Conservation (phyloP, 2,797 vertebrate species). For the Emys orbicularis region DNA sequence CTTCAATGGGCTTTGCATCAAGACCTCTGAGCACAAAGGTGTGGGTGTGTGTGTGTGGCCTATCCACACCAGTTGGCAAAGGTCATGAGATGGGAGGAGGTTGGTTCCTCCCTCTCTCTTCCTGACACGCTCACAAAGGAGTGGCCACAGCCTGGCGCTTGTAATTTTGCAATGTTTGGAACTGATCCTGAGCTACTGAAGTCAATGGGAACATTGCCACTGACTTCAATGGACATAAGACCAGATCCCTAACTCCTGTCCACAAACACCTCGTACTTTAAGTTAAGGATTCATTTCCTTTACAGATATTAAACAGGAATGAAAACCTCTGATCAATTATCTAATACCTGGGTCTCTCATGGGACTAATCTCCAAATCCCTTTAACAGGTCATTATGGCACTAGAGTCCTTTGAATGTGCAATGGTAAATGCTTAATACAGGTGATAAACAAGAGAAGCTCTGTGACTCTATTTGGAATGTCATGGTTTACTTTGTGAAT, state of each 20-base stretch:
- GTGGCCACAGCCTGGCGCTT: neutral
- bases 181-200: neutral
- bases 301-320: neutral
- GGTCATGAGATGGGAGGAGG: neutral
- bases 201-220: neutral
- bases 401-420: neutral
- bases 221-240: neutral
- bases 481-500: neutral
- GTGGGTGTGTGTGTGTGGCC: too few species aligned
- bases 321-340: neutral
- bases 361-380: neutral
- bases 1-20: neutral
- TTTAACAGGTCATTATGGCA: neutral
- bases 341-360: neutral
- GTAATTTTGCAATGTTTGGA: neutral
- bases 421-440: neutral
- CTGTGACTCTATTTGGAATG: fast-evolving
- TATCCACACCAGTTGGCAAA: too few species aligned
- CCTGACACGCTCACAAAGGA: neutral
- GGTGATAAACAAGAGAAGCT: neutral
- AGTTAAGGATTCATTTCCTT: neutral
- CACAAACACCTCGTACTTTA: neutral
- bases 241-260: neutral
- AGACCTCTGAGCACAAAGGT: neutral
- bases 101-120: neutral